Conservation (phyloP, 2,113 vertebrate genomes). For the Piprites chloris region DNA sequence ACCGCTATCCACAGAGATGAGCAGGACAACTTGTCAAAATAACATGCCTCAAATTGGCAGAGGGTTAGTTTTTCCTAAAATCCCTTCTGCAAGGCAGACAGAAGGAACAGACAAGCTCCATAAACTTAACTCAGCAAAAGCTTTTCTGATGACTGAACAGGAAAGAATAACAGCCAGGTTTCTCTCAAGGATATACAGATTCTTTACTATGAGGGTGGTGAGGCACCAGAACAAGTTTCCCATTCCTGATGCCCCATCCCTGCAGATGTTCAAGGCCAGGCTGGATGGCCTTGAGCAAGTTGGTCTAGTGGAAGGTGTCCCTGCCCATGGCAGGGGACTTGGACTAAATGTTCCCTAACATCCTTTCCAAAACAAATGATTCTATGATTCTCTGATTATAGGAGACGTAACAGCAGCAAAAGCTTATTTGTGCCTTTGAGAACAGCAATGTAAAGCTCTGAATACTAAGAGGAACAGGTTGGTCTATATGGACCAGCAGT, state of each 20-base stretch:
- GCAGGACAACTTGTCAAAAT: not conserved
- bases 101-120: not conserved
- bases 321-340: not conserved
- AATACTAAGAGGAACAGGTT: not conserved
- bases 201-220: too few species aligned
- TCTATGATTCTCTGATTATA: not conserved
- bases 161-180: not conserved
- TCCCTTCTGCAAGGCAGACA: not conserved
- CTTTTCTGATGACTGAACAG: not conserved
- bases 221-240: not conserved
- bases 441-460: not conserved
- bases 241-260: not conserved
- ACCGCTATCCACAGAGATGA: not conserved
- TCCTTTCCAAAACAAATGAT: not conserved
- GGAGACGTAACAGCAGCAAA: not conserved
- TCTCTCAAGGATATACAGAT: not conserved
- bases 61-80: not conserved
- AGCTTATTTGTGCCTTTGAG: not conserved
- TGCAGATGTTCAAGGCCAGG: not conserved
- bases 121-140: not conserved
- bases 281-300: not conserved
- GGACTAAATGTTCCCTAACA: not conserved
- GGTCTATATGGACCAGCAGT: not conserved
- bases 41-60: not conserved
- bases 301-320: not conserved